phyloP scores from a whole-genome alignment of 2,888 invertebrate genomes.

The Germaria angustata region DNA sequence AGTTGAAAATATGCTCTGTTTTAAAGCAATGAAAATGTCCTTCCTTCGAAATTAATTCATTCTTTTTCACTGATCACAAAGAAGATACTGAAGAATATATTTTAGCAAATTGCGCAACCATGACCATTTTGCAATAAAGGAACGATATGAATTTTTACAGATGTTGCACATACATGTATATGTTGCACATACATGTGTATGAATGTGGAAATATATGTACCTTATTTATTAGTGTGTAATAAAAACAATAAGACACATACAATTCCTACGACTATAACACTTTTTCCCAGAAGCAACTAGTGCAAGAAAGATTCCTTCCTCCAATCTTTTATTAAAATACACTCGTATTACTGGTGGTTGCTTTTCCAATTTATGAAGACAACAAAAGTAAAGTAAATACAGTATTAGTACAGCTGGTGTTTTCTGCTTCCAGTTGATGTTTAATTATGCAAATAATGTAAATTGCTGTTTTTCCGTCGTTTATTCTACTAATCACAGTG shows the following conservation, averaged over 20 bases:
- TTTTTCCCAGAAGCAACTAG: not conserved
- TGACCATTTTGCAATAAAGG: no score
- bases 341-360: constrained; percentile 16
- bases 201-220: no score
- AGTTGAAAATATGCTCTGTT: no score
- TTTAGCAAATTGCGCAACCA: no score
- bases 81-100: no score
- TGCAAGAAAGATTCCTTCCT: not conserved
- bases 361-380: constrained; percentile 9
- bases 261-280: not conserved
- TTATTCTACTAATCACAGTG: no score
- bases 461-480: constrained; percentile 1
- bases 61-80: no score
- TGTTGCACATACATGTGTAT: no score
- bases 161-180: no score
- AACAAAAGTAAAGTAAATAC: constrained; percentile 7
- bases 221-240: not conserved
- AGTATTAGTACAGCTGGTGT: constrained; percentile 20
- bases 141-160: no score
- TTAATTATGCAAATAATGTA: constrained; percentile 32
- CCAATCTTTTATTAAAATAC: not conserved
- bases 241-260: not conserved
- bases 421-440: not conserved
- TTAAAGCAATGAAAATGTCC: no score
- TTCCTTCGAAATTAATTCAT: no score